Conservation (phyloP, 2,797 vertebrate genomes). For the Myotis myotis region DNA sequence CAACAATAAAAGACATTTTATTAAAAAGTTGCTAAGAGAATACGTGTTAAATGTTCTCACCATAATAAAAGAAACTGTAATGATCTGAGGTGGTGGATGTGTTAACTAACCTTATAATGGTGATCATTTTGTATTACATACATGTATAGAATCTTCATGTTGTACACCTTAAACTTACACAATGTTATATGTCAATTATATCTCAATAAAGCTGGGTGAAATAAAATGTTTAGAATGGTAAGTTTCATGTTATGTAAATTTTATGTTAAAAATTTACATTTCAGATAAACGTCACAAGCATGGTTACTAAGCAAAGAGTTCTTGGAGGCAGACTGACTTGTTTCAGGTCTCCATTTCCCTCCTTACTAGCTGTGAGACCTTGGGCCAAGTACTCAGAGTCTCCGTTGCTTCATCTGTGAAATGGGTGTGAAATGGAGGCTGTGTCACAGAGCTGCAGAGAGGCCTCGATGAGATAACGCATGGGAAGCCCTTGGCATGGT, state of each 20-base stretch:
- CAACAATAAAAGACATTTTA: too few species aligned
- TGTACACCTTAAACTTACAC: not conserved
- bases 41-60: not conserved
- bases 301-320: not conserved
- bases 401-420: conserved; percentile 24
- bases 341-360: not conserved
- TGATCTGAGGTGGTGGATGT: not conserved
- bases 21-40: not conserved
- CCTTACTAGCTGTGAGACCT: not conserved
- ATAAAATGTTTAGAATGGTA: not conserved
- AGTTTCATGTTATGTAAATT: not conserved
- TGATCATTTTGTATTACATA: not conserved
- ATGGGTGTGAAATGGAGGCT: not conserved
- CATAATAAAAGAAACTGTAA: not conserved
- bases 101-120: not conserved
- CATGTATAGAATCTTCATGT: not conserved
- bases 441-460: not conserved
- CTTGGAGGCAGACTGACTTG: not conserved
- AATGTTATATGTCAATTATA: not conserved
- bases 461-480: not conserved
- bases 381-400: not conserved
- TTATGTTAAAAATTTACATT: conserved; percentile 2
- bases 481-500: not conserved
- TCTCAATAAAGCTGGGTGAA: not conserved
- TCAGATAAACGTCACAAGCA: not conserved